Evolutionary conservation across 2,113 vertebrate genomes (phyloP), one percentile per base, ranked within the genome.

Genomic region (Oxygymnocypris stewartii): DNA sequence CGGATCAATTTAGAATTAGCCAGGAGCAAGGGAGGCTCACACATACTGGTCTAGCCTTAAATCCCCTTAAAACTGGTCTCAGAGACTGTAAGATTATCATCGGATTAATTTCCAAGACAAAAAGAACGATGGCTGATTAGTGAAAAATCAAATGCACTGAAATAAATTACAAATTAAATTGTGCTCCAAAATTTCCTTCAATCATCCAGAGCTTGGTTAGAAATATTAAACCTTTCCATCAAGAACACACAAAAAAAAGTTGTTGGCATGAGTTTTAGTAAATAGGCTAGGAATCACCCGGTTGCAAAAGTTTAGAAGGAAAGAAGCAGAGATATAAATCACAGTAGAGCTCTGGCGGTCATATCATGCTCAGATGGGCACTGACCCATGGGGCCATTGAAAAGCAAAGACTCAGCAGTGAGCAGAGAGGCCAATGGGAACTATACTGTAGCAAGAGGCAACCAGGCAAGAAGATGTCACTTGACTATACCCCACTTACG

Each of bases 271-370:
- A 20, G 40, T 82, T 47, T 40, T 28, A 67, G 63, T 25, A 69
- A 51, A 81, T 5, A 71, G 25, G 4, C 47, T 78, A 78, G 75
- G 49, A 69, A 69, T 82, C 61, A 67, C 44, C 25, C 80, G 23
- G 25, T 82, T 82, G 49, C n/a, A 82, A 20, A 28, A 44, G 25
- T 86, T 86, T 80, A 73, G 25, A 78, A 35, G 13, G 23, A 54
- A 85, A 75, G 79, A 57, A 65, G 86, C 71, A 35, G 65, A 10
- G 69, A 44, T 74, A 81, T 86, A 86, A 81, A 86, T 86, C 85
- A 86, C 65, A 47, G 79, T 9, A 65, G 47, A 20, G 20, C 42
- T 82, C 37, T 80, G 54, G 85, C 23, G 54, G 51, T 81, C 67
- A 31, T 40, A 86, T 71, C 67, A 35, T 74, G 78, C 78, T 59